Evolutionary conservation across 2,113 vertebrate species (phyloP).

Genomic region (Gadus macrocephalus): DNA sequence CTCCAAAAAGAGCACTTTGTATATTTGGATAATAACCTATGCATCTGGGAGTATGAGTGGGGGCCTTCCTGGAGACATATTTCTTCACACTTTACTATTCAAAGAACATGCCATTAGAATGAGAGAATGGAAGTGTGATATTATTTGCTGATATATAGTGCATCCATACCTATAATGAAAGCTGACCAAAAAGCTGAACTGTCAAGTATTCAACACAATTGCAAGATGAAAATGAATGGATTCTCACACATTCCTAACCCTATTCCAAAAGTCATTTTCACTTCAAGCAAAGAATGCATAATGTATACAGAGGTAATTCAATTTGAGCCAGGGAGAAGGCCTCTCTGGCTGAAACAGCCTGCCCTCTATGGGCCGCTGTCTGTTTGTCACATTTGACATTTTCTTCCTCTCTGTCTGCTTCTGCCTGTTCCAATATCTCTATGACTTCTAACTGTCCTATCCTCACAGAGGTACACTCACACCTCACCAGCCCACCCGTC

Average conservation of each 20-base stretch:
- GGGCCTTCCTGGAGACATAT: background rate
- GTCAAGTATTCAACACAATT: constrained; percentile 29
- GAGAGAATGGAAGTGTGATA: constrained; percentile 36
- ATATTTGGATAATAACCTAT: constrained; percentile 8
- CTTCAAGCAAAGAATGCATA: constrained; percentile 38
- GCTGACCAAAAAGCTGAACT: constrained; percentile 30
- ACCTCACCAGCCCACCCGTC: constrained; percentile 55
- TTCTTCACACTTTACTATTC: constrained; percentile 7
- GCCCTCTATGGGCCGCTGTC: constrained; percentile 38
- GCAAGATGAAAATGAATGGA: constrained; percentile 20
- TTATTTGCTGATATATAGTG: constrained; percentile 33
- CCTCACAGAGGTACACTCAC: constrained; percentile 12
- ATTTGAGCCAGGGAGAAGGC: constrained; percentile 18
- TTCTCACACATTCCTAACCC: constrained; percentile 32
- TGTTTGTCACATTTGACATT: background rate
- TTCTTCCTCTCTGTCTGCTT: background rate
- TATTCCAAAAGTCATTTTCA: constrained; percentile 50
- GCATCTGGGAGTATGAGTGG: constrained; percentile 10
- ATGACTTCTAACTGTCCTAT: constrained; percentile 3
- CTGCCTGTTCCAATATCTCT: background rate
- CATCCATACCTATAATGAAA: constrained; percentile 21
- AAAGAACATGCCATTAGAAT: constrained; percentile 28
- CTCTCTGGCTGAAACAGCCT: constrained; percentile 29
- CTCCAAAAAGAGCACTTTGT: background rate
- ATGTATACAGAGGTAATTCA: constrained; percentile 48